Evolutionary conservation across 2,113 vertebrate species (phyloP).

Genomic region (Elachura formosa): DNA sequence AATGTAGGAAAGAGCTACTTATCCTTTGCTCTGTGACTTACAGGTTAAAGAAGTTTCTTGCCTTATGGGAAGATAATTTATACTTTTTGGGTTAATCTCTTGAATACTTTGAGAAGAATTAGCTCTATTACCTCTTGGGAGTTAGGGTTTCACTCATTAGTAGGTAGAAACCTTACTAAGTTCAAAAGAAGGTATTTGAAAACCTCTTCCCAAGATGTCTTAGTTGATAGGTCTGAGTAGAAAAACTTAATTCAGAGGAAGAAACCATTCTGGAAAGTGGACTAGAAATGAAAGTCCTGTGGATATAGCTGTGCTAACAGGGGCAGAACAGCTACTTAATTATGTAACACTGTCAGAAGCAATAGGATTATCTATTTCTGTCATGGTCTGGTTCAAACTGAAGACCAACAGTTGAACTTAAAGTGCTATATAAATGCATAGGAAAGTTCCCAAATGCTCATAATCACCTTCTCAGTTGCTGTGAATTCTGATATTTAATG

Average conservation of each 20-base stretch:
- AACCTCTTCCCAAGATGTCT: background rate
- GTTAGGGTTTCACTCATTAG: background rate
- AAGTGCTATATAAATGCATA: slow-evolving; percentile 28
- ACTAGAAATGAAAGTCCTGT: background rate
- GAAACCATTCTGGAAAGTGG: background rate
- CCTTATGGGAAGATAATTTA: background rate
- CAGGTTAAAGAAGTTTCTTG: background rate
- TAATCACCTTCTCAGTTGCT: background rate
- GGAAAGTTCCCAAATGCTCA: background rate
- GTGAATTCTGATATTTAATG: background rate
- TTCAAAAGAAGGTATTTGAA: background rate
- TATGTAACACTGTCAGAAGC: background rate
- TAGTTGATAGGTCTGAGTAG: background rate
- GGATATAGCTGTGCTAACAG: background rate
- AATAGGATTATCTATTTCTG: background rate
- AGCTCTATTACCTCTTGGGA: background rate
- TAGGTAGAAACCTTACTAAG: background rate
- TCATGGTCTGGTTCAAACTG: background rate
- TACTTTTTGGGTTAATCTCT: background rate
- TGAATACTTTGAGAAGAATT: background rate
- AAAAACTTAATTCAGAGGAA: background rate
- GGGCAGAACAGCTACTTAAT: background rate
- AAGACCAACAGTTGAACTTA: background rate
- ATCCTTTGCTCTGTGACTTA: background rate
- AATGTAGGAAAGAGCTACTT: background rate